Conservation (phyloP, 2,888 invertebrate species). For the Scrobipalpa costella region DNA sequence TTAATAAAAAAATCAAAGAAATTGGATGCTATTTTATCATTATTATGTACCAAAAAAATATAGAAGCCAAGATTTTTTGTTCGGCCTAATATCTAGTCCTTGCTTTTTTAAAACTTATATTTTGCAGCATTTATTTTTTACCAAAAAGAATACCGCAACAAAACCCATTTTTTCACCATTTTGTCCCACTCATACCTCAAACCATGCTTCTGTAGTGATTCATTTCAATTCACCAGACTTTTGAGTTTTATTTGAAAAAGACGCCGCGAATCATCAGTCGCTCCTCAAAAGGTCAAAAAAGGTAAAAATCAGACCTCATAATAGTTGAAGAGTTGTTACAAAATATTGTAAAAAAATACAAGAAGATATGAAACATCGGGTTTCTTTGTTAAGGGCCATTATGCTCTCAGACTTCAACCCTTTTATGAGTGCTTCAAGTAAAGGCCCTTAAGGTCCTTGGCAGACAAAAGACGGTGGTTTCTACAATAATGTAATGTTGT, state of each 20-base stretch:
- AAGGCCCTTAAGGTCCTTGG: conserved; percentile 13
- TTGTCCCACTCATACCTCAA: conserved; percentile 5
- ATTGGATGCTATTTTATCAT: too few relatives aligned
- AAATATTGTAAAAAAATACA: conserved; percentile 17
- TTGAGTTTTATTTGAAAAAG: conserved; percentile 17
- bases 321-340: conserved; percentile 24
- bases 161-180: neutral
- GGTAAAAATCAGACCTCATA: conserved; percentile 9
- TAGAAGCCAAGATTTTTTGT: too few relatives aligned
- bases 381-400: conserved; percentile 23
- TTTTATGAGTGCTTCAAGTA: conserved; percentile 11
- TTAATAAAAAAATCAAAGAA: too few relatives aligned
- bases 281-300: neutral
- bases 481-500: conserved; percentile 9
- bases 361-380: conserved; percentile 23
- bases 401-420: conserved; percentile 19
- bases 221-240: conserved; percentile 15
- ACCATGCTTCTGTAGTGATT: neutral
- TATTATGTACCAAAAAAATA: too few relatives aligned
- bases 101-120: too few relatives aligned
- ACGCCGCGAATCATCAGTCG: conserved; percentile 21
- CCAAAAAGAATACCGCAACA: neutral
- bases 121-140: too few relatives aligned
- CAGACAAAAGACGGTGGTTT: conserved; percentile 51
- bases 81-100: too few relatives aligned